phyloP scores from a whole-genome alignment of 2,113 vertebrate genomes.

The Potamarius usumacintae region DNA sequence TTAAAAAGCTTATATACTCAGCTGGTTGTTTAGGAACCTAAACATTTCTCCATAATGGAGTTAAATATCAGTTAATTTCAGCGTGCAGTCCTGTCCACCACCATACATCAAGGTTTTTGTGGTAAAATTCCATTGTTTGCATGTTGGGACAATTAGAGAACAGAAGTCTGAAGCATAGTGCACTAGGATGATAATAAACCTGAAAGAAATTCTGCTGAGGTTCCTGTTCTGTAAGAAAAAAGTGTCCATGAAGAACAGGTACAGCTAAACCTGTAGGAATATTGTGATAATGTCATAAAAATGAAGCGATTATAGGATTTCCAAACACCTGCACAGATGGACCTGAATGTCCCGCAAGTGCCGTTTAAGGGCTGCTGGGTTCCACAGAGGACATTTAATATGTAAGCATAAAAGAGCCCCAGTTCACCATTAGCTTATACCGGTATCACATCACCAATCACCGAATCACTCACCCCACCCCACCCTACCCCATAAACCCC shows the following conservation, averaged over 20 bases:
- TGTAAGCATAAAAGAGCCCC: conserved; percentile 19
- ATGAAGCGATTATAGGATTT: not conserved
- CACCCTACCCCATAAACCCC: not conserved
- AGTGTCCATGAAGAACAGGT: not conserved
- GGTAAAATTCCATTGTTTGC: not conserved
- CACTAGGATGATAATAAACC: not conserved
- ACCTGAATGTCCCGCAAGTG: not conserved
- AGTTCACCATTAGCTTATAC: not conserved
- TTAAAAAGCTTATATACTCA: not conserved
- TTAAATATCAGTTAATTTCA: not conserved
- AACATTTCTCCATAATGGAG: not conserved
- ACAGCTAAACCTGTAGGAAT: conserved; percentile 10
- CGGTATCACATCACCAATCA: conserved; percentile 34
- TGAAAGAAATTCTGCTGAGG: conserved; percentile 13
- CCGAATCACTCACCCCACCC: conserved; percentile 6
- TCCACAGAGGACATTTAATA: conserved; percentile 24
- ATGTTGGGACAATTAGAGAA: not conserved
- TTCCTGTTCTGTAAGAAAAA: not conserved
- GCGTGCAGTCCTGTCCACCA: not conserved
- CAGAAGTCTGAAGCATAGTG: not conserved
- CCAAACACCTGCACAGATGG: conserved; percentile 4
- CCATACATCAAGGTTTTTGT: not conserved
- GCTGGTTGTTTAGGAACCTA: not conserved
- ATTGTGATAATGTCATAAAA: not conserved
- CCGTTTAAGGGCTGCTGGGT: not conserved